Conservation (phyloP, 2,797 vertebrate species). For the Hozukius guyotensis region DNA sequence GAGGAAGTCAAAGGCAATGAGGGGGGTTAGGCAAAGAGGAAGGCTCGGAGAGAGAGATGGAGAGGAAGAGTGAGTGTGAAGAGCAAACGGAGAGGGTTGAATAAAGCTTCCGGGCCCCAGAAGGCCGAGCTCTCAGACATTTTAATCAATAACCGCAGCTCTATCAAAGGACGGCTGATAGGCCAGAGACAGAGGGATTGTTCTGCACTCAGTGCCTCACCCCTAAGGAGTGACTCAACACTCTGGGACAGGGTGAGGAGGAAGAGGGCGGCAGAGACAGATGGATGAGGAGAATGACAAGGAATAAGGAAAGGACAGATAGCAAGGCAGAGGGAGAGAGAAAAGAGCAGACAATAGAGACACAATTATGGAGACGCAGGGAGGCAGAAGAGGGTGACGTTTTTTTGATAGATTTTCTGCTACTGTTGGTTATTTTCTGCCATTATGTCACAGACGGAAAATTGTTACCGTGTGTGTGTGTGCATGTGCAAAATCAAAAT, state of each 20-base stretch:
- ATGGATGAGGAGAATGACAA: slow-evolving; percentile 62
- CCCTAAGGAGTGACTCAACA: slow-evolving; percentile 77
- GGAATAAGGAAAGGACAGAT: slow-evolving; percentile 58
- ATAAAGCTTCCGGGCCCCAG: slow-evolving; percentile 78
- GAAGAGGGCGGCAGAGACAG: slow-evolving; percentile 51
- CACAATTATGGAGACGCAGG: slow-evolving; percentile 48
- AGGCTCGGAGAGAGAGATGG: slow-evolving; percentile 35
- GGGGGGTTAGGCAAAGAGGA: slow-evolving; percentile 55
- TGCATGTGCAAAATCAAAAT: slow-evolving; percentile 22
- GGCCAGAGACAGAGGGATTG: slow-evolving; percentile 79
- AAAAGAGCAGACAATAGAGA: slow-evolving; percentile 52
- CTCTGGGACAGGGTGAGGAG: slow-evolving; percentile 63
- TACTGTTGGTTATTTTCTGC: slow-evolving; percentile 63
- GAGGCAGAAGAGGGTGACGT: slow-evolving; percentile 41
- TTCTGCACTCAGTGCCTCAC: slow-evolving; percentile 73
- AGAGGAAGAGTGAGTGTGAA: slow-evolving; percentile 69
- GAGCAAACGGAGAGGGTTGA: slow-evolving; percentile 69
- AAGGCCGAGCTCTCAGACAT: slow-evolving; percentile 79
- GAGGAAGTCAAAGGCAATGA: slow-evolving; percentile 50
- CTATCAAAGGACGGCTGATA: slow-evolving; percentile 81
- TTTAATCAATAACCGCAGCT: slow-evolving; percentile 82
- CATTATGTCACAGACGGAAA: slow-evolving; percentile 54
- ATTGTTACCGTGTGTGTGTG: slow-evolving; percentile 16
- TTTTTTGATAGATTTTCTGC: slow-evolving; percentile 56
- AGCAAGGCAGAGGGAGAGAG: slow-evolving; percentile 35